Evolutionary conservation across 2,113 vertebrate genomes (phyloP), one percentile per base, ranked within the genome.

Genomic region (Fukomys damarensis): DNA sequence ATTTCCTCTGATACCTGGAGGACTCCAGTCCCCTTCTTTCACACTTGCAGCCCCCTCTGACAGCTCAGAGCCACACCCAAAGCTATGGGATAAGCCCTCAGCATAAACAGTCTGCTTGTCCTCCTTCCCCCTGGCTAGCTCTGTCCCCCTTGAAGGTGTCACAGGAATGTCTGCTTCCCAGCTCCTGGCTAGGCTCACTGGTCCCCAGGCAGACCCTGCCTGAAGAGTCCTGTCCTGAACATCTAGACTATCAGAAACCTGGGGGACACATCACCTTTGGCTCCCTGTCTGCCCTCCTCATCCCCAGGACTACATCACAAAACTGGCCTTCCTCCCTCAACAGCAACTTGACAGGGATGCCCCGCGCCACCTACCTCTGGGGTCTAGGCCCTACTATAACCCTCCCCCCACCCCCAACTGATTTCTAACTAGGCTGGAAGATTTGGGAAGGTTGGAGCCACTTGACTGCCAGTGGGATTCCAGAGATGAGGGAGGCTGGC

Each of bases 381-480:
- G 54, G 30, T 49, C 77, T 52, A 38, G 72, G 59, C 54, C 63
- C 49, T 65, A 30, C 43, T 1, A 1, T 7, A 16, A 24, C 32
- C 35, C 28, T n/a, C 28, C 63, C 61, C 59, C 66, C 79, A 70
- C 72, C 95, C 41, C 72, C 46, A 43, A n/a, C 46, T 59, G 72
- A 14, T 46, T 93, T 88, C 96, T 80, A 92, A 85, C 56, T 46
- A 91, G 82, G 54, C 52, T 84, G 41, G 43, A 91, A 63, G 22
- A 30, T 54, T 61, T 26, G 66, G 83, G 74, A 76, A 85, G 80
- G 59, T 5, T n/a, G 65, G 49, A 68, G 58, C 46, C n/a, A 52
- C 58, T 19, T 89, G 72, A 83, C 41, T 86, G 92, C 91, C 72
- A 80, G 77, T 56, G 79, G 66, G 79, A 80, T 61, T 93, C 83